phyloP scores from a whole-genome alignment of 2,888 invertebrate genomes.

The Heterodera filipjevi region DNA sequence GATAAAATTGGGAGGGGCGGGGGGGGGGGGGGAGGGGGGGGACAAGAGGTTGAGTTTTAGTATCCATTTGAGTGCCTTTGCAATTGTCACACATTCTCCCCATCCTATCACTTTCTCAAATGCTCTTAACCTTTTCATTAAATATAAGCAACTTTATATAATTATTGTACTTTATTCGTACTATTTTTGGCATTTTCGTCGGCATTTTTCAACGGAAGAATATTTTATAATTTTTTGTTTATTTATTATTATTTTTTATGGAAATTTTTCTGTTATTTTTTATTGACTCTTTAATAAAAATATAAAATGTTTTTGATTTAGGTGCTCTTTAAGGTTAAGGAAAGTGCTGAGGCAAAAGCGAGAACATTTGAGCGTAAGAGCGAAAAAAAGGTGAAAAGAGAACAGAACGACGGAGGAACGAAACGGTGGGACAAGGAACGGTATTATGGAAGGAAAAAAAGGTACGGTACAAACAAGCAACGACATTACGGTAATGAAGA shows the following conservation, averaged over 20 bases:
- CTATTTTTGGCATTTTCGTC: too few species aligned
- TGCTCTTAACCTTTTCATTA: too few species aligned
- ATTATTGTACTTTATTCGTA: too few species aligned
- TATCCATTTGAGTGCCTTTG: neutral
- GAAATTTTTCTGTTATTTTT: neutral
- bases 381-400: neutral
- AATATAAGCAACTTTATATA: too few species aligned
- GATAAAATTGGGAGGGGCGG: neutral
- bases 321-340: neutral
- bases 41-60: neutral
- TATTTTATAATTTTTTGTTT: too few species aligned
- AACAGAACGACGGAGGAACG: neutral
- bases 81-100: neutral
- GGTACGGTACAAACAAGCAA: too few species aligned
- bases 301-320: neutral
- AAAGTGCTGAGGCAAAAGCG: constrained; percentile 4
- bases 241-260: too few species aligned
- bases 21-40: neutral
- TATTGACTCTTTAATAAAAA: neutral
- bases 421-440: neutral
- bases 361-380: constrained; percentile 1
- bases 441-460: too few species aligned
- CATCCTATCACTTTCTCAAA: too few species aligned
- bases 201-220: too few species aligned
- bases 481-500: too few species aligned